Conservation (phyloP, 1,140 invertebrate species). For the Charaxes varanes region DNA sequence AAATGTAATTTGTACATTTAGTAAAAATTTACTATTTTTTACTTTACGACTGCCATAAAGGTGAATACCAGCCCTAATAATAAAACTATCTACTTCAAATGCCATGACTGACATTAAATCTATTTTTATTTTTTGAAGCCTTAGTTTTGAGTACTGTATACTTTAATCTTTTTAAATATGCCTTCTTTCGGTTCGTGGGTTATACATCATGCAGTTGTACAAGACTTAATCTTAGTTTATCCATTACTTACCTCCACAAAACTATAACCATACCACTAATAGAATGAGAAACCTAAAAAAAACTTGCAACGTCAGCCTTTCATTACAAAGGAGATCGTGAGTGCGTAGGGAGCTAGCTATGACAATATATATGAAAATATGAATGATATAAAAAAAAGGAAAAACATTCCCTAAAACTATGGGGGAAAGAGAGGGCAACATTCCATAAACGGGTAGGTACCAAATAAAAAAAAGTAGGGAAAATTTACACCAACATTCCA, state of each 20-base stretch:
- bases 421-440: conserved; percentile 43
- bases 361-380: conserved; percentile 44
- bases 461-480: conserved; percentile 44
- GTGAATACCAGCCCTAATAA: too few species aligned
- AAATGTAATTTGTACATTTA: too few species aligned
- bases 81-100: too few species aligned
- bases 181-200: too few species aligned
- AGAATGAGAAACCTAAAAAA: conserved; percentile 38
- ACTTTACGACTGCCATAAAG: too few species aligned
- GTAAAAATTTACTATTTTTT: too few species aligned
- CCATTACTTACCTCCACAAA: conserved; percentile 34
- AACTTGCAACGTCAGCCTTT: conserved; percentile 63
- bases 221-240: conserved; percentile 17
- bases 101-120: too few species aligned
- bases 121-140: neutral
- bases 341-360: conserved; percentile 61
- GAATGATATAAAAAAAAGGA: conserved; percentile 44
- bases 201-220: conserved; percentile 28
- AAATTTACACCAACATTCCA: conserved; percentile 75
- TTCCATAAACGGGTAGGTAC: conserved; percentile 46
- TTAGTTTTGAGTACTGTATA: too few species aligned
- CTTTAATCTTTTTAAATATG: too few species aligned
- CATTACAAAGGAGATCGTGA: conserved; percentile 50
- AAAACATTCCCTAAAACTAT: conserved; percentile 64
- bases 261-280: conserved; percentile 19